phyloP scores from a whole-genome alignment of 2,797 vertebrate species.

The Menidia menidia region DNA sequence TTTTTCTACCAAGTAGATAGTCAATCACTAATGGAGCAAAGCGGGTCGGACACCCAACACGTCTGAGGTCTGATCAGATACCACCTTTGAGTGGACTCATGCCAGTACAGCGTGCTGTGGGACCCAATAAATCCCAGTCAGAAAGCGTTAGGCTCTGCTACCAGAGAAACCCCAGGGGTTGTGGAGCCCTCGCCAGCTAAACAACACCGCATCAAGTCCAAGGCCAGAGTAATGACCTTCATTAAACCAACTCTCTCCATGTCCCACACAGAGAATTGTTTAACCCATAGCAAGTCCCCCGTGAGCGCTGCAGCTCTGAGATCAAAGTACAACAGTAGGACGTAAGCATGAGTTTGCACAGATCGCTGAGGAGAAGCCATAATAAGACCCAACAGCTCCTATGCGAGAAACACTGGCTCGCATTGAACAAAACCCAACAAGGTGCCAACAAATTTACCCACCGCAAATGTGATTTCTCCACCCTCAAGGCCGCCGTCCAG shows the following conservation, averaged over 20 bases:
- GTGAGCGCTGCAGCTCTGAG: slow-evolving; percentile 25
- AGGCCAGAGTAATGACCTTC: slow-evolving; percentile 77
- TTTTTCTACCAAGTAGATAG: slow-evolving; percentile 38
- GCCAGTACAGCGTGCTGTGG: slow-evolving; percentile 62
- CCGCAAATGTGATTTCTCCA: slow-evolving; percentile 37
- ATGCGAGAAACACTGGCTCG: slow-evolving; percentile 1
- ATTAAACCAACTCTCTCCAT: slow-evolving; percentile 69
- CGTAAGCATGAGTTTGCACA: slow-evolving; percentile 14
- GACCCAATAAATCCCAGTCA: slow-evolving; percentile 78
- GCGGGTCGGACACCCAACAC: slow-evolving; percentile 31
- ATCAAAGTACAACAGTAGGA: slow-evolving; percentile 24
- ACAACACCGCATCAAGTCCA: slow-evolving; percentile 74
- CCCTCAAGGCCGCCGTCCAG: slow-evolving; percentile 22
- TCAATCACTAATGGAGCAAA: slow-evolving; percentile 41
- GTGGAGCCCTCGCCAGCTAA: slow-evolving; percentile 70
- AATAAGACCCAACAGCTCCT: slow-evolving; percentile 32
- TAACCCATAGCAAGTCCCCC: slow-evolving; percentile 44
- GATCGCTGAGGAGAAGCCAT: slow-evolving; percentile 7
- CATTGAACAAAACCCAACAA: slow-evolving; percentile 1
- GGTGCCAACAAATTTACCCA: slow-evolving; percentile 31
- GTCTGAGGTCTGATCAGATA: slow-evolving; percentile 64
- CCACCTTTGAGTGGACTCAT: slow-evolving; percentile 53
- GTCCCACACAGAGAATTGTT: slow-evolving; percentile 60
- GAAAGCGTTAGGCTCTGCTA: slow-evolving; percentile 65
- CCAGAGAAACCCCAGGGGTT: slow-evolving; percentile 75